Base-by-base conservation (phyloP, 2,797 vertebrate species). In the Mus caroli region DNA sequence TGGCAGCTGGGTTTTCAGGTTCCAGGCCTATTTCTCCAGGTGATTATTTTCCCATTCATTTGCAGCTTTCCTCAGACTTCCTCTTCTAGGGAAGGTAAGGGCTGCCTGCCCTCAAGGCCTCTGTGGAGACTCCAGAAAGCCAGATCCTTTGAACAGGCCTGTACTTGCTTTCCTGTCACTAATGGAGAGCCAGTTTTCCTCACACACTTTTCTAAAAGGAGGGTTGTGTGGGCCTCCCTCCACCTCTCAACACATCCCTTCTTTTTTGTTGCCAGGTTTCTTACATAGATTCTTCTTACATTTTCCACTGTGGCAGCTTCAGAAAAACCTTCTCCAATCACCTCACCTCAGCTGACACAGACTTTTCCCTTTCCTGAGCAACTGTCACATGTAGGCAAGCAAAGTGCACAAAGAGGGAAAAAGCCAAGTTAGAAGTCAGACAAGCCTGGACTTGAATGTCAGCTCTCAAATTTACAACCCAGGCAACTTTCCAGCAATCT, bases 41-140 rank as follows among this genome's bases (percentile, higher is more conserved):
- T 76, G 77, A 96, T 93, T 88, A 76, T 62, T 94, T 96, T 93
- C 79, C 73, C 14, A 93, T 88, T 93, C 50, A 77, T 80, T 94
- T 95, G 85, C 13, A 91, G 40, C 34, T 95, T 94, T 93, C 56
- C 54, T 94, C 58, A 31, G 12, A 40, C 75, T 19, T 75, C 58
- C n/a, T 96, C 46, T 52, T 90, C 71, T 46, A 46, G 24, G 76
- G 52, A 92, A 93, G 17, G 13, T 54, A 58, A 95, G 24, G 37
- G 24, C 88, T 85, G n/a, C 17, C 64, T 88, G 60, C 26, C 46
- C 50, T 90, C 28, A 85, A 67, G 73, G 17, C 46, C 67, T 64
- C 24, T n/a, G 60, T 92, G 46, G 24, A 83, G n/a, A 78, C 22
- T 97, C 24, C 80, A 88, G 3, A 2, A 84, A 50, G 52, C 19